A percentile compares a stretch with the other conserved stretches of the same genome.
phyloP scores from a whole-genome alignment of 23 tunicate species.

The Trididemnum miniatum region DNA sequence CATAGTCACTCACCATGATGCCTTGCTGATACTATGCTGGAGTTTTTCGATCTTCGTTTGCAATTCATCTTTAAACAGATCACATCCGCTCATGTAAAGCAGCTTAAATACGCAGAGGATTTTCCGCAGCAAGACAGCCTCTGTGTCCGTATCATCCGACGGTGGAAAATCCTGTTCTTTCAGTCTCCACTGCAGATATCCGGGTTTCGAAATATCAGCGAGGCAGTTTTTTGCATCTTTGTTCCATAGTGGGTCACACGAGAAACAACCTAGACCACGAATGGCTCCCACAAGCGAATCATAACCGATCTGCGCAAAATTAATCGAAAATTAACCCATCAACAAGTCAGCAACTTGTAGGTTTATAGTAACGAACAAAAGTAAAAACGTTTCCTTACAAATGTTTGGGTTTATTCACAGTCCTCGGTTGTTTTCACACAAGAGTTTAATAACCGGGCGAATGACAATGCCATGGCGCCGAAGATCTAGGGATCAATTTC shows the following conservation, averaged over 20 bases:
- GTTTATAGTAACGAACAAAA: too few species aligned
- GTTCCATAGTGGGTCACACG: background rate
- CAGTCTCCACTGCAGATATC: background rate
- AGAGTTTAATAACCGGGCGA: too few species aligned
- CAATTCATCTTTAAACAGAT: constrained; percentile 64
- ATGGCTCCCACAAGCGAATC: constrained; percentile 48
- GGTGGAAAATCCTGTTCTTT: background rate
- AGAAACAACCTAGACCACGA: constrained; percentile 55
- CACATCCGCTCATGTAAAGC: constrained; percentile 52
- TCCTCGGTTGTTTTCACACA: too few species aligned
- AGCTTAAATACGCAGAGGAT: constrained; percentile 40
- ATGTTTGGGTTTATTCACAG: too few species aligned
- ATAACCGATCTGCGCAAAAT: constrained; percentile 65
- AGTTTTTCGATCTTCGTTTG: constrained; percentile 41
- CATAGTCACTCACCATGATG: constrained; percentile 53
- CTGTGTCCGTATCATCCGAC: background rate
- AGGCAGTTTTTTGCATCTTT: background rate
- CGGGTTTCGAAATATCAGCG: background rate
- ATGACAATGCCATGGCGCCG: too few species aligned
- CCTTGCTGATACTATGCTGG: constrained; percentile 35
- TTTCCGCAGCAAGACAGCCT: background rate
- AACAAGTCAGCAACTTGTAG: too few species aligned
- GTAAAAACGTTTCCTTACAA: too few species aligned
- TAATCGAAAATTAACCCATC: too few species aligned
- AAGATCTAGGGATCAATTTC: too few species aligned